Evolutionary conservation across 2,888 invertebrate genomes (phyloP).

Genomic region (Dendrolimus pini): DNA sequence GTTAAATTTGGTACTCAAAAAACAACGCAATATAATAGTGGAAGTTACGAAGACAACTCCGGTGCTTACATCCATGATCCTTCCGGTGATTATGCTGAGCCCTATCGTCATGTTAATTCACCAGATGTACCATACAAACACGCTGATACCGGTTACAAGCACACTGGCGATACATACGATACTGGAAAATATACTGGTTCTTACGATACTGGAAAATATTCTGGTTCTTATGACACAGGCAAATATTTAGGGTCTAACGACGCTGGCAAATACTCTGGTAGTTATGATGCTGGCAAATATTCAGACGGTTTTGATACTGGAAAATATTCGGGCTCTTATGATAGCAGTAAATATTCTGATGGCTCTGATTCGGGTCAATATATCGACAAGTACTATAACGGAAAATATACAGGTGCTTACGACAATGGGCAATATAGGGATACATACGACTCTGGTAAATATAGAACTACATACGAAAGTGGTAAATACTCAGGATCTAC

Average conservation of each 20-base stretch:
- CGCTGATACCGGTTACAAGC: slow-evolving; percentile 40
- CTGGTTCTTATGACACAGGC: slow-evolving; percentile 24
- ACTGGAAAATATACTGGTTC: slow-evolving; percentile 34
- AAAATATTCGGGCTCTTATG: background rate
- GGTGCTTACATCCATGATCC: slow-evolving; percentile 69
- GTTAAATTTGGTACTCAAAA: slow-evolving; percentile 16
- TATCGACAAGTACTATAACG: background rate
- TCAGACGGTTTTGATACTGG: background rate
- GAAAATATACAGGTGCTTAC: background rate
- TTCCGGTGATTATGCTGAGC: slow-evolving; percentile 59
- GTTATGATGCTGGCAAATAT: slow-evolving; percentile 2
- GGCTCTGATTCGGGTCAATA: background rate
- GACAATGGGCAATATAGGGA: background rate
- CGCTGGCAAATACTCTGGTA: slow-evolving; percentile 15
- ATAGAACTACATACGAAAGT: background rate
- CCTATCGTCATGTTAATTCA: slow-evolving; percentile 56
- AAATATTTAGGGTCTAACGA: slow-evolving; percentile 13
- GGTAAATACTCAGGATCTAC: background rate
- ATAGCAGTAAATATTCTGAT: background rate
- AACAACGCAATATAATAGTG: slow-evolving; percentile 29
- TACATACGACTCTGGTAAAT: background rate
- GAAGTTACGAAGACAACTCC: slow-evolving; percentile 41
- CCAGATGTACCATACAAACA: slow-evolving; percentile 54
- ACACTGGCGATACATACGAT: slow-evolving; percentile 40
- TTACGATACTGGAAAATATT: slow-evolving; percentile 21